Conservation (phyloP, 2,888 invertebrate genomes). For the Apomyelois bistriatella region DNA sequence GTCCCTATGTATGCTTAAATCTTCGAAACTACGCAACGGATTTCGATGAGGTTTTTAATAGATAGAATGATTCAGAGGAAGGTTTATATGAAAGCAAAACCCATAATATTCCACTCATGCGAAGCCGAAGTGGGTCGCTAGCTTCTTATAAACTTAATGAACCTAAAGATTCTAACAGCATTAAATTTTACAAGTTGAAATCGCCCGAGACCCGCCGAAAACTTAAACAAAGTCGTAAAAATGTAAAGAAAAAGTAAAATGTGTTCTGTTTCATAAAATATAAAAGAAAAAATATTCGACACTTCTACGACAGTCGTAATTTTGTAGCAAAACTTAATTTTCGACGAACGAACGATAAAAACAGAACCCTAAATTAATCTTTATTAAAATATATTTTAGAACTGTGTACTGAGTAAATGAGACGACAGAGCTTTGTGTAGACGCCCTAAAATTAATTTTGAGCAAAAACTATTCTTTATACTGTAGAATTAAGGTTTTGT, state of each 20-base stretch:
- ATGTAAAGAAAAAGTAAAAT: neutral
- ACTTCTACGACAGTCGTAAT: neutral
- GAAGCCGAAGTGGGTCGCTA: no score
- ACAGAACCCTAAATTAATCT: constrained; percentile 1
- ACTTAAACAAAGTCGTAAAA: neutral
- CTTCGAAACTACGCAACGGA: no score
- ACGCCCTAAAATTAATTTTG: no score
- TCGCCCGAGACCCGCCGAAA: neutral
- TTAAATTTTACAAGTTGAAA: neutral
- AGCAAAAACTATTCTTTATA: no score
- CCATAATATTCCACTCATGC: no score
- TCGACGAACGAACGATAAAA: constrained; percentile 7
- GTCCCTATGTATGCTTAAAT: no score
- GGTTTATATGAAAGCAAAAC: no score
- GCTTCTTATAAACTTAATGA: no score
- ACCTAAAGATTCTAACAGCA: neutral
- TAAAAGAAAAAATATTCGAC: neutral
- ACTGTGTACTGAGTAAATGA: neutral
- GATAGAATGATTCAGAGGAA: no score
- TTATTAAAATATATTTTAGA: neutral
- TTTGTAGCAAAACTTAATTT: neutral
- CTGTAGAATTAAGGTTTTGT: neutral
- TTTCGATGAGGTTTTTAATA: no score
- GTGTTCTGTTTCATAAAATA: neutral
- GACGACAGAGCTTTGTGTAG: neutral